phyloP scores from a whole-genome alignment of 1,140 invertebrate species.

The Euwallacea fornicatus region DNA sequence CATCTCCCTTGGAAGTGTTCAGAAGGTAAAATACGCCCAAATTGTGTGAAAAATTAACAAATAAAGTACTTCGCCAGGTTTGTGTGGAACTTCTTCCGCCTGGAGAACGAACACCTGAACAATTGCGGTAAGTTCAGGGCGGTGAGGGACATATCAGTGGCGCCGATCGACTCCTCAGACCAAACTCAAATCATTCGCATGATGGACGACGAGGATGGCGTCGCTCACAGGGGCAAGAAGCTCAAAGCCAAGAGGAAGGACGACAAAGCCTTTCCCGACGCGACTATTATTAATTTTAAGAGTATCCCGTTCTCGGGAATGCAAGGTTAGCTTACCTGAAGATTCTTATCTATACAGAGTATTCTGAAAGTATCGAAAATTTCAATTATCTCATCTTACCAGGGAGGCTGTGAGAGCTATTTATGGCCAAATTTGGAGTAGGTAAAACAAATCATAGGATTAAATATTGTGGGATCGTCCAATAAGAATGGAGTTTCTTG shows the following conservation, averaged over 20 bases:
- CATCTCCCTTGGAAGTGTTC: constrained; percentile 83
- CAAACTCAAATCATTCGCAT: constrained; percentile 69
- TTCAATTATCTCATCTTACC: too few relatives aligned
- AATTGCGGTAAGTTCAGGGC: constrained; percentile 94
- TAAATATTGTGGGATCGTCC: too few relatives aligned
- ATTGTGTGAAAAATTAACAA: neutral
- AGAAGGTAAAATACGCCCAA: constrained; percentile 51
- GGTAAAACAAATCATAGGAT: too few relatives aligned
- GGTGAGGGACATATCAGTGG: constrained; percentile 86
- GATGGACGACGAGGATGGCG: constrained; percentile 74
- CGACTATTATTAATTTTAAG: constrained; percentile 50
- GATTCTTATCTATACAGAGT: too few relatives aligned
- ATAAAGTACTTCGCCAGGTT: constrained; percentile 59
- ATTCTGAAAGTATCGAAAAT: too few relatives aligned
- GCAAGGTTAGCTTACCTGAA: constrained; percentile 1
- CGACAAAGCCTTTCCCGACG: constrained; percentile 60
- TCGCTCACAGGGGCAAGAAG: constrained; percentile 59
- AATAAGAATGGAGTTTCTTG: too few relatives aligned
- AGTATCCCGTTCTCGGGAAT: constrained; percentile 34
- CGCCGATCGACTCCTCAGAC: constrained; percentile 77
- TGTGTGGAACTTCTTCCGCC: constrained; percentile 91
- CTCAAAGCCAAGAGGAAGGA: constrained; percentile 60
- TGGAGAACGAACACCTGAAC: constrained; percentile 93
- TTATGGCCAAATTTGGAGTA: too few relatives aligned
- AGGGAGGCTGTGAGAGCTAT: too few relatives aligned